A percentile compares a stretch with the other conserved stretches of the same genome.
Evolutionary conservation across 1,140 invertebrate genomes (phyloP).

Genomic region (Drosophila nikananu): DNA sequence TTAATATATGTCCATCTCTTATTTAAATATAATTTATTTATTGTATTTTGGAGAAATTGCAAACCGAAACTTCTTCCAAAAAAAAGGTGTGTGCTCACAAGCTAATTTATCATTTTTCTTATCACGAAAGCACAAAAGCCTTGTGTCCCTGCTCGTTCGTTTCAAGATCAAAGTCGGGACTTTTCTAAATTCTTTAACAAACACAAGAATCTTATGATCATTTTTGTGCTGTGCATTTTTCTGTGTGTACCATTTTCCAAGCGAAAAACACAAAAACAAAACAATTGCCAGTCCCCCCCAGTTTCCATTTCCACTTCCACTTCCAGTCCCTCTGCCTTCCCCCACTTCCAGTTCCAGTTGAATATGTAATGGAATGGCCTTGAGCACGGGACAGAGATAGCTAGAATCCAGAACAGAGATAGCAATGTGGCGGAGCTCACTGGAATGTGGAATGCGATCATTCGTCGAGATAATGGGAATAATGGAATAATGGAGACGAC

Average conservation of each 20-base stretch:
- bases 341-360: conserved; percentile 34
- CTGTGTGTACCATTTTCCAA: conserved; percentile 15
- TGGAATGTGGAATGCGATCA: conserved; percentile 42
- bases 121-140: conserved; percentile 9
- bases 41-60: neutral
- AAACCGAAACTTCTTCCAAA: neutral
- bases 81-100: neutral
- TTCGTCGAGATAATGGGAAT: conserved; percentile 31
- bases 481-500: conserved; percentile 32
- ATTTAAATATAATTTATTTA: neutral
- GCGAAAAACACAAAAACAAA: conserved; percentile 23
- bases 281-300: conserved; percentile 22
- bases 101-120: conserved; percentile 24
- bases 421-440: conserved; percentile 6
- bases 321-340: conserved; percentile 1
- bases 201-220: neutral
- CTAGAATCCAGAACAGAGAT: conserved; percentile 6
- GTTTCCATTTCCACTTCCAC: neutral
- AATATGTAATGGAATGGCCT: conserved; percentile 46
- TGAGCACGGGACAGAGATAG: conserved; percentile 32
- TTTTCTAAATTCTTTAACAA: neutral
- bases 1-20: no score
- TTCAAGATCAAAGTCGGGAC: conserved; percentile 30
- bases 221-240: conserved; percentile 13
- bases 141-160: conserved; percentile 6